These are phyloP conservation scores for Caenorhabditis sulstoni DNA, from an alignment of 2,888 invertebrate species.

Conservation along the genomic window DNA sequence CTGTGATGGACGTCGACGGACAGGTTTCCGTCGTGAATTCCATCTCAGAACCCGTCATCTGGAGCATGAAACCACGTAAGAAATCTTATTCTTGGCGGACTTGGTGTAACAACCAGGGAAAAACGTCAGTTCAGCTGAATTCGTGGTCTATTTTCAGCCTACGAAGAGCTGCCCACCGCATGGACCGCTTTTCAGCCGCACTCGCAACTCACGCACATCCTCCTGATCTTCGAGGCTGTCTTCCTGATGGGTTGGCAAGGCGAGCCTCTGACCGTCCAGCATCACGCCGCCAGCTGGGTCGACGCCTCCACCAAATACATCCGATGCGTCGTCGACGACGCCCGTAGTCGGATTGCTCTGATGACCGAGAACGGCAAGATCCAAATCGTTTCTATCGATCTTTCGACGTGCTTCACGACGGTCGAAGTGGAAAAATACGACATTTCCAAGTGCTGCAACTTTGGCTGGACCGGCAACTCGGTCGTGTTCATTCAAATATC, in stretches of 20 bases:
- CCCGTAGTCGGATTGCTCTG: conserved; percentile 54
- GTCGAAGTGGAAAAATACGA: conserved; percentile 32
- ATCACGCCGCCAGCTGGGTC: conserved; percentile 51
- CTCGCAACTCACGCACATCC: conserved; percentile 62
- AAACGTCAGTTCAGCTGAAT: too few species aligned
- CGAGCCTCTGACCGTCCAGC: conserved; percentile 56
- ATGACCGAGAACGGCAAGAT: conserved; percentile 51
- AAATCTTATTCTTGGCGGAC: conserved; percentile 36
- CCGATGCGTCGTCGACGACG: conserved; percentile 50
- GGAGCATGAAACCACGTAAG: conserved; percentile 62
- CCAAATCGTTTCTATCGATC: conserved; percentile 58
- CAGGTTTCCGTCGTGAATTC: conserved; percentile 67
- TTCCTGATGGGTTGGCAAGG: conserved; percentile 68
- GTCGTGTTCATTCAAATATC: conserved; percentile 54
- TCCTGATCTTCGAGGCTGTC: conserved; percentile 57
- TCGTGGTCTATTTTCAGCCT: conserved; percentile 27
- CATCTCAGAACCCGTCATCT: conserved; percentile 67
- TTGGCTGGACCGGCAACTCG: conserved; percentile 57
- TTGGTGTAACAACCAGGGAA: too few species aligned
- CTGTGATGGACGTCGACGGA: conserved; percentile 67
- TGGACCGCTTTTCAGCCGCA: conserved; percentile 67
- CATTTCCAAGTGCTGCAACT: conserved; percentile 45
- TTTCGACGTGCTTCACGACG: conserved; percentile 40
- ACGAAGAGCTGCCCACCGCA: conserved; percentile 57
- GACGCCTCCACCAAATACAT: conserved; percentile 42